Evolutionary conservation across 2,888 invertebrate species (phyloP).

Genomic region (Caradrina kadenii): DNA sequence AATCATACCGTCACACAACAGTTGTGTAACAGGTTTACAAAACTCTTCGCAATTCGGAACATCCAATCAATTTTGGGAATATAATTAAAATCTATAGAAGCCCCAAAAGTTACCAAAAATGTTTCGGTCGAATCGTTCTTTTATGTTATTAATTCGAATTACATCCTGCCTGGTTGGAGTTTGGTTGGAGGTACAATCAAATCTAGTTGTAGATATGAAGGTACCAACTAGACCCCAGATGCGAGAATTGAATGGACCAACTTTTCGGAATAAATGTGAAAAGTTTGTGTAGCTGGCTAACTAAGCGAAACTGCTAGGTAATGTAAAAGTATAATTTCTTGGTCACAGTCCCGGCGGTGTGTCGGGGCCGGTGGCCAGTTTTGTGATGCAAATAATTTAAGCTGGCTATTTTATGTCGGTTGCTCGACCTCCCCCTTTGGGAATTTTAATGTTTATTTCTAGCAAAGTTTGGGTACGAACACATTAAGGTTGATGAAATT

Average conservation of each 20-base stretch:
- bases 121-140: slow-evolving; percentile 61
- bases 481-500: slow-evolving; percentile 39
- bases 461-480: slow-evolving; percentile 35
- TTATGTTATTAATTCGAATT: slow-evolving; percentile 66
- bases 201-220: slow-evolving; percentile 60
- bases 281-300: slow-evolving; percentile 76
- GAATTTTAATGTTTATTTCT: slow-evolving; percentile 59
- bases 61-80: slow-evolving; percentile 42
- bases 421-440: slow-evolving; percentile 47
- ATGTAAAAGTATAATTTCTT: slow-evolving; percentile 82
- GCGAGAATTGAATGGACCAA: slow-evolving; percentile 68
- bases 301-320: slow-evolving; percentile 80
- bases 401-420: slow-evolving; percentile 63
- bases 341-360: slow-evolving; percentile 62
- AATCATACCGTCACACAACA: slow-evolving; percentile 9
- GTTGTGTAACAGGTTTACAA: slow-evolving; percentile 7
- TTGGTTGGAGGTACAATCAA: slow-evolving; percentile 68
- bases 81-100: slow-evolving; percentile 55
- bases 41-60: not conserved
- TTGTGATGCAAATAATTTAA: slow-evolving; percentile 74
- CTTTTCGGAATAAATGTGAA: slow-evolving; percentile 82
- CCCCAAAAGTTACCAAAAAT: slow-evolving; percentile 51
- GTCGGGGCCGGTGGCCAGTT: slow-evolving; percentile 62
- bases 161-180: slow-evolving; percentile 61
- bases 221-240: slow-evolving; percentile 53